These are phyloP conservation scores for Thamnophis elegans DNA, from an alignment of 2,797 vertebrate genomes.

Conservation along the genomic window DNA sequence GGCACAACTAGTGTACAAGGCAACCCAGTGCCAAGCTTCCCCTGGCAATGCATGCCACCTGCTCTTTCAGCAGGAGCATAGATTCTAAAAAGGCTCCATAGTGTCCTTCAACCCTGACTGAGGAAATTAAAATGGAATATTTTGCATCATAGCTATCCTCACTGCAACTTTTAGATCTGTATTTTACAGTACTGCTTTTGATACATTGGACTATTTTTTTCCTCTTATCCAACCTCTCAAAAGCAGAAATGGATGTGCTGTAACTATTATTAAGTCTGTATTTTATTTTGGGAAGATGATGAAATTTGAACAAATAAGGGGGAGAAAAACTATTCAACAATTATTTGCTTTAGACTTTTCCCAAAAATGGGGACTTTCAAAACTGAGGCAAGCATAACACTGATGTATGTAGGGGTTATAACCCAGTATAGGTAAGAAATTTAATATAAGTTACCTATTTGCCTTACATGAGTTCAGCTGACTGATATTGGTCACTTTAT, in stretches of 20 bases:
- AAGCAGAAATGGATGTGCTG: conserved; percentile 16
- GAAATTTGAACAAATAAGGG: background rate
- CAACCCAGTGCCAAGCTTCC: background rate
- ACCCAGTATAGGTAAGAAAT: background rate
- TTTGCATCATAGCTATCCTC: background rate
- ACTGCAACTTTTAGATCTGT: background rate
- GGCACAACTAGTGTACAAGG: background rate
- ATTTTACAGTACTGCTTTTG: background rate
- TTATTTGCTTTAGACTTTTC: background rate
- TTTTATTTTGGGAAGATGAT: conserved; percentile 6
- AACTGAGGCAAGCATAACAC: background rate
- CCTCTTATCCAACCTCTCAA: background rate
- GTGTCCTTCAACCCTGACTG: background rate
- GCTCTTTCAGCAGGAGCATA: background rate
- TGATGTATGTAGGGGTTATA: background rate
- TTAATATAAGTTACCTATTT: background rate
- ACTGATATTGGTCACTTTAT: background rate
- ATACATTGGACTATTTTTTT: background rate
- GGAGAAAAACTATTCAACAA: background rate
- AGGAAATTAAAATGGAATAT: background rate
- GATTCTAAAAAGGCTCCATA: background rate
- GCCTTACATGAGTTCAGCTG: background rate
- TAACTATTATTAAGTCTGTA: conserved; percentile 31
- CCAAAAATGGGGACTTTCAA: background rate
- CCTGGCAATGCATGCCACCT: background rate